These are phyloP conservation scores for Poeciliopsis presidionis DNA, from an alignment of 2,797 vertebrate species.

Conservation along the genomic window DNA sequence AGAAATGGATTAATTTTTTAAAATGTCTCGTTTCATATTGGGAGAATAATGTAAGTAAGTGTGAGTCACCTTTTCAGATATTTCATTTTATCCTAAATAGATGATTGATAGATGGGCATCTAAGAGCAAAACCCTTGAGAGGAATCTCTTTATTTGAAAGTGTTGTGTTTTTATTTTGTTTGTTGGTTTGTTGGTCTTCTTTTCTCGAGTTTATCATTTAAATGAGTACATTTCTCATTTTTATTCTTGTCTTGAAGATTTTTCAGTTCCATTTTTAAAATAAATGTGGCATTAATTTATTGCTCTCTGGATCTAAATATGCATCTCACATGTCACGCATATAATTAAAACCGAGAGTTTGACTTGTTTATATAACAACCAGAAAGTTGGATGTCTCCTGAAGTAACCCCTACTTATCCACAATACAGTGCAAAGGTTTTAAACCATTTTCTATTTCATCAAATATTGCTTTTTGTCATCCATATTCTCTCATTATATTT, in stretches of 20 bases:
- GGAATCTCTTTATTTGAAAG: constrained; percentile 11
- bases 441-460: not conserved
- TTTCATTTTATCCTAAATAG: not conserved
- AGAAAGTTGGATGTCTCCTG: not conserved
- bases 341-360: not conserved
- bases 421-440: not conserved
- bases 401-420: not conserved
- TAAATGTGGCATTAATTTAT: not conserved
- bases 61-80: constrained; percentile 15
- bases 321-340: not conserved
- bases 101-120: not conserved
- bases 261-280: not conserved
- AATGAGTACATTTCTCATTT: not conserved
- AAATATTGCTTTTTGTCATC: not conserved
- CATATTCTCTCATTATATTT: not conserved
- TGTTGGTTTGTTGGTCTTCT: constrained; percentile 1
- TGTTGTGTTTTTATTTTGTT: constrained; percentile 4
- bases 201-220: not conserved
- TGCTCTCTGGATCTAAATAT: not conserved
- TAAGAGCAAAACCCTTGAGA: not conserved
- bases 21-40: constrained; percentile 50
- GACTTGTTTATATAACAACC: not conserved
- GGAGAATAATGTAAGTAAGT: constrained; percentile 80
- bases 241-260: not conserved
- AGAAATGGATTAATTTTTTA: constrained; percentile 65